Conservation (phyloP, 2,113 vertebrate species). For the Ceratotherium simum region DNA sequence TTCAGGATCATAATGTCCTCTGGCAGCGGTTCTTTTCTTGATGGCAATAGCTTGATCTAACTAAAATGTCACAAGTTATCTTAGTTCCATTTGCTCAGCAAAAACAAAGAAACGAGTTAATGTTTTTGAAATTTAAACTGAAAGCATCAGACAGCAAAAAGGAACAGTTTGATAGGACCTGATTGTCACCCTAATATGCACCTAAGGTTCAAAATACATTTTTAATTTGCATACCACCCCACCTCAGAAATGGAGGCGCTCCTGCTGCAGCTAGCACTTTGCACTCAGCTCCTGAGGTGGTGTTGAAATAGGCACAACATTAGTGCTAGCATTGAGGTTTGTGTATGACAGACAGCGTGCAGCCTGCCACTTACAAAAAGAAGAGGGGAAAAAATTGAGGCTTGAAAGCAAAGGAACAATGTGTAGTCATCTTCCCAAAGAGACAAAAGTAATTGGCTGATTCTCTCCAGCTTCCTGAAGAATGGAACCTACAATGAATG, state of each 20-base stretch:
- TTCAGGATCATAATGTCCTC: not conserved
- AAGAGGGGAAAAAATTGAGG: accelerated
- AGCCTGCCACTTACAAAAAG: not conserved
- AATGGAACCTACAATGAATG: not conserved
- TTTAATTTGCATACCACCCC: not conserved
- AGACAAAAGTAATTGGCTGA: not conserved
- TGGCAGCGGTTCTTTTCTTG: not conserved
- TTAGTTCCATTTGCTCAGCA: not conserved
- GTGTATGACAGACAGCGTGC: not conserved
- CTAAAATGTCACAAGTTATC: not conserved
- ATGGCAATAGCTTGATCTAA: not conserved
- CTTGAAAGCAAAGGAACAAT: slow-evolving; percentile 20
- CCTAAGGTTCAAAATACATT: not conserved
- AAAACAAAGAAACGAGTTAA: not conserved
- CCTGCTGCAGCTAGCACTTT: not conserved
- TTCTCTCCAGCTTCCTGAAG: slow-evolving; percentile 70
- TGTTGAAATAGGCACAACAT: not conserved
- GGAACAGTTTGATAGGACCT: not conserved
- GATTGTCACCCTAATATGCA: not conserved
- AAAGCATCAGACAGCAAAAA: not conserved
- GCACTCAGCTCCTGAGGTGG: too few relatives aligned
- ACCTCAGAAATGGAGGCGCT: not conserved
- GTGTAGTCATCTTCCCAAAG: slow-evolving; percentile 54
- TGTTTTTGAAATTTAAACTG: not conserved
- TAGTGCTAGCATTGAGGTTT: not conserved